These are phyloP conservation scores for Zaprionus nigranus DNA, from an alignment of 1,140 invertebrate genomes.

Conservation along the genomic window DNA sequence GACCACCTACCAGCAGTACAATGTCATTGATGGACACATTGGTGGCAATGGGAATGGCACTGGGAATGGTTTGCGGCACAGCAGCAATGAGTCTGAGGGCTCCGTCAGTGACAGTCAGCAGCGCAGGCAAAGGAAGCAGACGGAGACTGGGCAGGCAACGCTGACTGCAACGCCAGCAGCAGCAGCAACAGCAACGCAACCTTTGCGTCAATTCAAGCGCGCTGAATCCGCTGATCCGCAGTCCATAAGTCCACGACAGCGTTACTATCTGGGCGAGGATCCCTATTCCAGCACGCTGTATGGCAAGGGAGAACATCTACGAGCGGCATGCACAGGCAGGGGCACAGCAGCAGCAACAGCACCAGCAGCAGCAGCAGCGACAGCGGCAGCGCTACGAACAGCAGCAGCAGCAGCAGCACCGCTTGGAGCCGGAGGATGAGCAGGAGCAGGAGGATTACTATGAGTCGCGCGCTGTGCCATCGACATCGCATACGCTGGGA, in stretches of 20 bases:
- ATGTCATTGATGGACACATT: slow-evolving; percentile 87
- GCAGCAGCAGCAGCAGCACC: neutral
- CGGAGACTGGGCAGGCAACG: neutral
- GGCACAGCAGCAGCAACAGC: slow-evolving; percentile 85
- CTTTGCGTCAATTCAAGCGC: slow-evolving; percentile 40
- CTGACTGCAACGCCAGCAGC: slow-evolving; percentile 8
- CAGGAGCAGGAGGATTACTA: slow-evolving; percentile 68
- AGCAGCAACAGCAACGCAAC: neutral
- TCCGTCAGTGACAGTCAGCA: slow-evolving; percentile 52
- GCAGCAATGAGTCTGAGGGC: slow-evolving; percentile 70
- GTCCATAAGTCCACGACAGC: slow-evolving; percentile 87
- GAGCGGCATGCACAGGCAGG: slow-evolving; percentile 79
- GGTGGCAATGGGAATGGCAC: slow-evolving; percentile 15
- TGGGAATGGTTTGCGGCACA: slow-evolving; percentile 32
- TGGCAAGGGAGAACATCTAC: slow-evolving; percentile 91
- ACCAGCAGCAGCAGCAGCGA: slow-evolving; percentile 68
- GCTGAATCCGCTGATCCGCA: slow-evolving; percentile 84
- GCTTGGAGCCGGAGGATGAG: neutral
- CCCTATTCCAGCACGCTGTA: slow-evolving; percentile 92
- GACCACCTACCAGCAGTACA: slow-evolving; percentile 87
- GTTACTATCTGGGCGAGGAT: slow-evolving; percentile 93
- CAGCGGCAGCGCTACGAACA: slow-evolving; percentile 33
- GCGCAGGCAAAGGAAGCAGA: slow-evolving; percentile 5
- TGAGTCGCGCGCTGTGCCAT: slow-evolving; percentile 26
- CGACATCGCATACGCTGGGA: slow-evolving; percentile 87